Conservation (phyloP, 2,888 invertebrate genomes). For the Cerastis leucographa region DNA sequence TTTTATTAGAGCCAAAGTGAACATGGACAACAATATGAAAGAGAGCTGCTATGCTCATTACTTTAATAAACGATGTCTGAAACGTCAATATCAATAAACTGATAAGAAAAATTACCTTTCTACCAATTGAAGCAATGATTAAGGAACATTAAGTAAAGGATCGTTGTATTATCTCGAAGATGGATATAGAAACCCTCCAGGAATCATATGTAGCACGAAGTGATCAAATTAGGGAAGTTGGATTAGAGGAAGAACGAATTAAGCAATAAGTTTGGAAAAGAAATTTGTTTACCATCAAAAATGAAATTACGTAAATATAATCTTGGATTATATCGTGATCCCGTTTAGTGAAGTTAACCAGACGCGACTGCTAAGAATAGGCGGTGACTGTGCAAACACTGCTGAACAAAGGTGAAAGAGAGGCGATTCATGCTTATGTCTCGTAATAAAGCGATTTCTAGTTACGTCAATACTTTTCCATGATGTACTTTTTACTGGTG, state of each 20-base stretch:
- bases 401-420: constrained; percentile 68
- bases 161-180: constrained; percentile 16
- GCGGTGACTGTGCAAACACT: constrained; percentile 72
- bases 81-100: constrained; percentile 63
- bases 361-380: constrained; percentile 63
- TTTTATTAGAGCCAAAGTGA: constrained; percentile 26
- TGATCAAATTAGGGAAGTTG: constrained; percentile 33
- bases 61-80: constrained; percentile 60
- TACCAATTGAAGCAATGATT: constrained; percentile 41
- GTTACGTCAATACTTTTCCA: constrained; percentile 67
- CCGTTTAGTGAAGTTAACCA: constrained; percentile 65
- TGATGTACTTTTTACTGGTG: constrained; percentile 30
- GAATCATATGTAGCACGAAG: constrained; percentile 26
- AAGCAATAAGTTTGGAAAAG: constrained; percentile 14
- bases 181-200: constrained; percentile 6
- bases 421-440: constrained; percentile 63
- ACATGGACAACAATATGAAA: constrained; percentile 42
- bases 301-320: constrained; percentile 58
- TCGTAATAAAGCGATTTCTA: constrained; percentile 69
- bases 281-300: constrained; percentile 31
- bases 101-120: constrained; percentile 30
- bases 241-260: constrained; percentile 36
- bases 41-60: constrained; percentile 56
- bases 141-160: constrained; percentile 18
- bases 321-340: constrained; percentile 60